These are phyloP conservation scores for Darevskia nairensis DNA, from an alignment of 2,797 vertebrate species.

Conservation along the genomic window DNA sequence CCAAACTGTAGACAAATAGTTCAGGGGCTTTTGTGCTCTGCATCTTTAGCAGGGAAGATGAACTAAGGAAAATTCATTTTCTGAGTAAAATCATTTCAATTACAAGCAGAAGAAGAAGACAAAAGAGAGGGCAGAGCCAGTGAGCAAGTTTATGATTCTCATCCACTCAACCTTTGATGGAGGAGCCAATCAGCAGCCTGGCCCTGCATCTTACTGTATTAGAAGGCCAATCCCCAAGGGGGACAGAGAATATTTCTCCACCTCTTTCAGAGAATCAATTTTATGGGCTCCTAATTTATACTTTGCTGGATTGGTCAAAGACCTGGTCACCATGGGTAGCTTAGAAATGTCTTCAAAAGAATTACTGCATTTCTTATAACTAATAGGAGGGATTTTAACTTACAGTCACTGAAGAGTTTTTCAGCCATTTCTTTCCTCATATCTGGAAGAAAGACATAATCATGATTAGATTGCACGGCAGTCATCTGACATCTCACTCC, in stretches of 20 bases:
- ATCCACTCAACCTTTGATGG: neutral
- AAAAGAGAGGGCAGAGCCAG: neutral
- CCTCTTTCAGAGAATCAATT: neutral
- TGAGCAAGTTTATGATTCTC: neutral
- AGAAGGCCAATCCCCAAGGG: neutral
- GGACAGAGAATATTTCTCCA: too few species aligned
- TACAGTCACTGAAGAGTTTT: slow-evolving; percentile 78
- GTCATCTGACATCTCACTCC: neutral
- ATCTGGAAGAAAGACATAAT: slow-evolving; percentile 66
- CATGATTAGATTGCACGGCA: slow-evolving; percentile 25
- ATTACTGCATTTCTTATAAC: neutral
- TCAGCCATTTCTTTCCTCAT: slow-evolving; percentile 66
- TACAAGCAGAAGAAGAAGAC: too few species aligned
- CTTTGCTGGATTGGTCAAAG: neutral
- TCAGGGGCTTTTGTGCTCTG: too few species aligned
- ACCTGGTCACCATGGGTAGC: neutral
- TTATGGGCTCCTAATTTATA: neutral
- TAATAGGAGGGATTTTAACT: slow-evolving; percentile 58
- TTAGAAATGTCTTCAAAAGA: neutral
- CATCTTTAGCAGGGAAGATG: too few species aligned
- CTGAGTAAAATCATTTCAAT: too few species aligned
- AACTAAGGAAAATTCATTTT: too few species aligned
- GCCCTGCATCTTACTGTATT: neutral
- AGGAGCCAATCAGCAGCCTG: neutral
- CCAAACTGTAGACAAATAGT: too few species aligned